Evolutionary conservation across 2,113 vertebrate genomes (phyloP).

Genomic region (Pionites leucogaster): DNA sequence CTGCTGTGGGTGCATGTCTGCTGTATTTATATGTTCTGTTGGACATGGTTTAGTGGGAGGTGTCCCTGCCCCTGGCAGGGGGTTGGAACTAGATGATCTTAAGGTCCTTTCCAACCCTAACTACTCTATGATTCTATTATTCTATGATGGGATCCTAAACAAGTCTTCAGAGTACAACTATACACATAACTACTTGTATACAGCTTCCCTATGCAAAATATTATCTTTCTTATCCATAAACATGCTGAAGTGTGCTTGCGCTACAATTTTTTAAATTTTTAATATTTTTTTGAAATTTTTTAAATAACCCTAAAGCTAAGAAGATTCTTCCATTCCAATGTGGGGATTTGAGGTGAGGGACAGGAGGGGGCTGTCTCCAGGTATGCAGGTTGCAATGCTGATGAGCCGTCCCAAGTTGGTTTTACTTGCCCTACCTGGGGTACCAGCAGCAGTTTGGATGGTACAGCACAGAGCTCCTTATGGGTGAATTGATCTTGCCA

Average conservation of each 20-base stretch:
- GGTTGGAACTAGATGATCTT: too few relatives aligned
- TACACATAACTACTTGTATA: background rate
- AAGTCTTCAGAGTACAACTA: background rate
- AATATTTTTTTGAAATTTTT: too few relatives aligned
- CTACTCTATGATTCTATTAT: too few relatives aligned
- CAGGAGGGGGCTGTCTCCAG: background rate
- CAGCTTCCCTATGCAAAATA: background rate
- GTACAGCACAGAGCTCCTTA: background rate
- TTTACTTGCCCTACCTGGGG: too few relatives aligned
- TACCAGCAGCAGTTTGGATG: background rate
- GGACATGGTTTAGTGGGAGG: too few relatives aligned
- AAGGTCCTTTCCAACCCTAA: too few relatives aligned
- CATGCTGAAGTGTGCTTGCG: background rate
- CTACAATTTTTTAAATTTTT: background rate
- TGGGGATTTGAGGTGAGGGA: background rate
- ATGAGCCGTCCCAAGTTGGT: too few relatives aligned
- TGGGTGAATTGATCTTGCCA: background rate
- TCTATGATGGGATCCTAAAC: background rate
- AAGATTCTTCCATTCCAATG: background rate
- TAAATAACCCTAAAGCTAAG: background rate
- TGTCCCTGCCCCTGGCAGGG: too few relatives aligned
- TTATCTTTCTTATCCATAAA: background rate
- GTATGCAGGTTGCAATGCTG: fast-evolving
- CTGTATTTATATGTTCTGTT: background rate
- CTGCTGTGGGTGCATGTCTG: background rate